Base-by-base conservation (phyloP, 2,888 invertebrate species). In the Melangyna quadrimaculata region DNA sequence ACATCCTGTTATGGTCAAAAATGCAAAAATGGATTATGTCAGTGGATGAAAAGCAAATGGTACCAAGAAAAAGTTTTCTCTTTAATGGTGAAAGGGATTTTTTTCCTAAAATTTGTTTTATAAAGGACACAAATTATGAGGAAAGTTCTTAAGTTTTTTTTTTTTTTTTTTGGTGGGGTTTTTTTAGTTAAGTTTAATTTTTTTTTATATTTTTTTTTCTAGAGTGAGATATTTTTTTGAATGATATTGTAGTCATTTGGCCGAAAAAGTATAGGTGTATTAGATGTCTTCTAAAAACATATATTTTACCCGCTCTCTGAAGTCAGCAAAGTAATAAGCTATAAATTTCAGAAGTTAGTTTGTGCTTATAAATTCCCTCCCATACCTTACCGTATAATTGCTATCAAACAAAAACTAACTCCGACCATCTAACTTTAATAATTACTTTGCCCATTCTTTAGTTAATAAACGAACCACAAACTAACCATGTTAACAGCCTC, bases 1-100 rank as follows among this genome's bases (percentile, higher is more conserved):
- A 63, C 43, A 63, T 63, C 29, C 63, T 63, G 43, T 45, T 63
- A 45, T 45, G 63, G 63, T 63, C 63, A 63, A 43, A 45, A 63
- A 43, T 63, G 63, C 29, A 63, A 63, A 83, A 83, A 78, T 70
- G 78, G 83, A 74, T 83, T 78, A 78, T 83, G 78, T 83, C 70
- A 70, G 83, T 73, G 70, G 73, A 78, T 83, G 29, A 78, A 78
- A 73, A 70, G 74, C 78, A 74, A 83, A 73, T 74, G 73, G 83
- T 78, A 65, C 78, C 55, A 63, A 43, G 57, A 29, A 78, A 22
- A 83, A 83, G 73, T 83, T 83, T 78, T 70, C 83, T 71, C 70
- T 65, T 78, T 67, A 83, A 83, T 69, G 45, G 73, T 48, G 53
- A 63, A 55, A 53, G 59, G 37, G 59, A 27, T 17, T 40, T 40